Evolutionary conservation across 2,113 vertebrate genomes (phyloP).

Genomic region (Podilymbus podiceps): DNA sequence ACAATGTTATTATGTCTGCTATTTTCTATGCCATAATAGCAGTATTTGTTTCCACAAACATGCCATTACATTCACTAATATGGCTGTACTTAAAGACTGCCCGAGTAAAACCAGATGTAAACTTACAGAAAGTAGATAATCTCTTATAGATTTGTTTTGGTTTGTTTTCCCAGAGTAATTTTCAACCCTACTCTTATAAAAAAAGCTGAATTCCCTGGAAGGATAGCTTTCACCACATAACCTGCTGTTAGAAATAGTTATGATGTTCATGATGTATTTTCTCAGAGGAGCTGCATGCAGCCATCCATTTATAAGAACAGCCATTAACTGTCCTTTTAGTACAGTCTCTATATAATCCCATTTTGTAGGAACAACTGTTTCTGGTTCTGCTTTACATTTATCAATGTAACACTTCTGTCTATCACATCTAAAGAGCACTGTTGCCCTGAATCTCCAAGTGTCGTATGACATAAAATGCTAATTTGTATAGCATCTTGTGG

Average conservation of each 20-base stretch:
- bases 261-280: background rate
- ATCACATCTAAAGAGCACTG: background rate
- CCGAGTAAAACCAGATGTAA: background rate
- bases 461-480: background rate
- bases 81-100: slow-evolving; percentile 3
- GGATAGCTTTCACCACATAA: background rate
- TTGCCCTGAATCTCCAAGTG: background rate
- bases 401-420: background rate
- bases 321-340: slow-evolving; percentile 5
- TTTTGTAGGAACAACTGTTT: background rate
- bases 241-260: slow-evolving; percentile 38
- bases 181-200: background rate
- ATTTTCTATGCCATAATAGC: slow-evolving; percentile 55
- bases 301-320: slow-evolving; percentile 18
- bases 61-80: slow-evolving; percentile 47
- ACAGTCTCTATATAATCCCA: background rate
- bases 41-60: slow-evolving; percentile 58
- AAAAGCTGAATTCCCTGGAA: background rate
- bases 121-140: background rate
- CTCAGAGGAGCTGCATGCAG: background rate
- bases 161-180: slow-evolving; percentile 2
- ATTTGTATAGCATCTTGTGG: background rate
- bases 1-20: slow-evolving; percentile 59
- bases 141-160: background rate
- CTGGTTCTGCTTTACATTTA: background rate